Conservation (phyloP, 2,113 vertebrate species). For the Aegotheles bennettii region DNA sequence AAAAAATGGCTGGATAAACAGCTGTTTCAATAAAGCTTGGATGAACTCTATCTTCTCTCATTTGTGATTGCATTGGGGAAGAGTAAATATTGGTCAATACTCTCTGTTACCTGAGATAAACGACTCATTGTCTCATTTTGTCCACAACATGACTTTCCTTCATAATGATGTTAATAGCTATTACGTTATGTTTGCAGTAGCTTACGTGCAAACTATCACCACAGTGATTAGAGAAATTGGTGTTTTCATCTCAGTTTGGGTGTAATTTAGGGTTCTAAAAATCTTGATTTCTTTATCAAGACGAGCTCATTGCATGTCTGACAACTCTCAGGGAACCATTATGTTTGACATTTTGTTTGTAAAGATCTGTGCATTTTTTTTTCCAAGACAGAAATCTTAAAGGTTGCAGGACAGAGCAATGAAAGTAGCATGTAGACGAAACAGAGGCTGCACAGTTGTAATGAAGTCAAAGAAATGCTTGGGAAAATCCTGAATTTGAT, state of each 20-base stretch:
- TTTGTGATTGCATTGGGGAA: neutral
- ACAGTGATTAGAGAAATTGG: neutral
- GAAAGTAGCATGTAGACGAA: neutral
- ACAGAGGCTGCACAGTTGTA: neutral
- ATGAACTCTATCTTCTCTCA: neutral
- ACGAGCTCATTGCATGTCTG: neutral
- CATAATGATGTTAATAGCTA: neutral
- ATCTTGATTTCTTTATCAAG: neutral
- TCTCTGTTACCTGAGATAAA: neutral
- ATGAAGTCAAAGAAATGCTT: neutral
- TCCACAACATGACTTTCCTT: neutral
- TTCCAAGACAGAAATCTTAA: neutral
- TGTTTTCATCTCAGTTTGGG: neutral
- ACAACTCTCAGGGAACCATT: neutral
- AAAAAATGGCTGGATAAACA: neutral
- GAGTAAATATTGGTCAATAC: neutral
- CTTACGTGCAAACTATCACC: neutral
- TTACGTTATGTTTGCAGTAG: neutral
- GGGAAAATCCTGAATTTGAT: neutral
- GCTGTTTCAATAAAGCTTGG: neutral
- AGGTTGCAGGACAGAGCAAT: neutral
- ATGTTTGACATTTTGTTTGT: neutral
- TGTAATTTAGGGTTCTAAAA: neutral
- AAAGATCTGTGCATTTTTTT: neutral
- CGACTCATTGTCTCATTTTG: neutral